Evolutionary conservation across 2,797 vertebrate genomes (phyloP).

Genomic region (Tokudaia muenninki): DNA sequence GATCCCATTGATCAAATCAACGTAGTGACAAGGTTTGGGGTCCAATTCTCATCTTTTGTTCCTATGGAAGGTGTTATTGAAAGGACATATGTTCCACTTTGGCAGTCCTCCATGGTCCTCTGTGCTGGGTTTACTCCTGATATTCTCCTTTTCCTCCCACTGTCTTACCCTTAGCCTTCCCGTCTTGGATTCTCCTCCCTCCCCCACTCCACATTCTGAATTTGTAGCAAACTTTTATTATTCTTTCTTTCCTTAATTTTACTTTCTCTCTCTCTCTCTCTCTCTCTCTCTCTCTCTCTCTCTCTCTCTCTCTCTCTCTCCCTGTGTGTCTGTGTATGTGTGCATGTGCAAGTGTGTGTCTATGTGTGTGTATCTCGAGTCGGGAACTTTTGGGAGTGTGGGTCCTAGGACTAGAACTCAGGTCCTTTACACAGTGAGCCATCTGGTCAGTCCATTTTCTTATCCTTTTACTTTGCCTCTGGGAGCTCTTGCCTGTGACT

Average conservation of each 20-base stretch:
- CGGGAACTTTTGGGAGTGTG: not conserved
- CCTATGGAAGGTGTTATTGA: not conserved
- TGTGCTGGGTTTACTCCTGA: not conserved
- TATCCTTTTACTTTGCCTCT: not conserved
- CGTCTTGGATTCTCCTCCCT: not conserved
- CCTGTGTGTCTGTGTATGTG: not conserved
- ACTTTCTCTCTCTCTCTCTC: not conserved
- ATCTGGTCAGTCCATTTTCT: not conserved
- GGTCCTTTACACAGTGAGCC: not conserved
- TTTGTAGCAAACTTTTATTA: not conserved
- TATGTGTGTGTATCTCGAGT: not conserved
- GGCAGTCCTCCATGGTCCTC: not conserved
- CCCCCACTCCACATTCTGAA: not conserved
- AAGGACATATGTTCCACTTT: not conserved
- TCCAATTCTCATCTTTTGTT: slow-evolving; percentile 7
- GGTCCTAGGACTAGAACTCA: not conserved
- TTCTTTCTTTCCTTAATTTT: not conserved
- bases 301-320: not conserved
- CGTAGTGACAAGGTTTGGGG: not conserved
- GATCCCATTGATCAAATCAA: not conserved
- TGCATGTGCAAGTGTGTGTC: not conserved
- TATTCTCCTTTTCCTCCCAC: not conserved
- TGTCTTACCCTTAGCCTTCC: not conserved
- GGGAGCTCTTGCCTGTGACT: accelerated
- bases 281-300: not conserved